Evolutionary conservation across 2,113 vertebrate species (phyloP).

Genomic region (Myotis brandtii): DNA sequence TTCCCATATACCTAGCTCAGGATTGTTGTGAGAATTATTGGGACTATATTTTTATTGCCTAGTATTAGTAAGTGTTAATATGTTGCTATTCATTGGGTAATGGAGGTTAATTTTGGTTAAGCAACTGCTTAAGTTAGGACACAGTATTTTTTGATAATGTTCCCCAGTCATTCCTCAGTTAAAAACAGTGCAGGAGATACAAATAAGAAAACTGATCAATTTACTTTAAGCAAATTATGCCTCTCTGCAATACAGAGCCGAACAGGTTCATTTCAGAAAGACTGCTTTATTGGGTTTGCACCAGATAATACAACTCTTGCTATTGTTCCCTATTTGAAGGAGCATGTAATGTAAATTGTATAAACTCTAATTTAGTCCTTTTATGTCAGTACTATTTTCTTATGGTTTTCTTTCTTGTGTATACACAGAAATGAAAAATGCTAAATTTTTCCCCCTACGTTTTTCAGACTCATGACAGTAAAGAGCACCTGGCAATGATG

Average conservation of each 20-base stretch:
- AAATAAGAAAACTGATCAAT: slow-evolving; percentile 3
- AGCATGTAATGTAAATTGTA: background rate
- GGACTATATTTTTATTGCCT: background rate
- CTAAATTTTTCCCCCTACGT: slow-evolving; percentile 35
- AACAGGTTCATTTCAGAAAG: background rate
- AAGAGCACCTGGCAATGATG: slow-evolving; percentile 99
- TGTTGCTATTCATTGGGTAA: background rate
- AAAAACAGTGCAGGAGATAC: background rate
- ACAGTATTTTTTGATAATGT: background rate
- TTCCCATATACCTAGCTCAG: background rate
- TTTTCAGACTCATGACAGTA: slow-evolving; percentile 96
- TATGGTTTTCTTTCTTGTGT: background rate
- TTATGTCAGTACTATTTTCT: background rate
- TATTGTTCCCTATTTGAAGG: slow-evolving; percentile 12
- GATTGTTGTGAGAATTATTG: slow-evolving; percentile 25
- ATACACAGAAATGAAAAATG: background rate
- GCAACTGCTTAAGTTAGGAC: background rate
- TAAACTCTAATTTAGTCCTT: slow-evolving; percentile 5
- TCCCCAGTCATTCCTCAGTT: background rate
- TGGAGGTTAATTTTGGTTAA: slow-evolving; percentile 26
- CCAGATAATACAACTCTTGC: background rate
- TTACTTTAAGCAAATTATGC: background rate
- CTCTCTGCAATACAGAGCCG: background rate
- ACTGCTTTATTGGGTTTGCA: background rate
- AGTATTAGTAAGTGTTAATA: background rate